Conservation (phyloP, 2,888 invertebrate genomes). For the Acleris laterana region DNA sequence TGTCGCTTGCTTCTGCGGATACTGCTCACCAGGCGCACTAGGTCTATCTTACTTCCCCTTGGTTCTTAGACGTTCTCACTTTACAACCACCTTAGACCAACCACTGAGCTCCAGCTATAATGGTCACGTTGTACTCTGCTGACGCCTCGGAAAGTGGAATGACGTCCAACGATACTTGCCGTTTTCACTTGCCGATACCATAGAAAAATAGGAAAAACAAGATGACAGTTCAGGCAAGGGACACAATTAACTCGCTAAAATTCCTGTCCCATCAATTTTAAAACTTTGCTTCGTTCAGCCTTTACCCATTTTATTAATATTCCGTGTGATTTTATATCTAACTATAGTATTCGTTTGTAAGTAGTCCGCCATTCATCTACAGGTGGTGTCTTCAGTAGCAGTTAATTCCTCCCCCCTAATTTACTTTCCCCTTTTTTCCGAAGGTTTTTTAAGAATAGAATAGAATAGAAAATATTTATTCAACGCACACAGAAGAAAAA, state of each 20-base stretch:
- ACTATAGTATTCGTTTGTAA: no score
- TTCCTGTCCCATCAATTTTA: no score
- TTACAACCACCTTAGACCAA: conserved; percentile 47
- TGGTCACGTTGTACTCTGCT: conserved; percentile 69
- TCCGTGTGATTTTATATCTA: no score
- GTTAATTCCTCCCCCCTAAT: no score
- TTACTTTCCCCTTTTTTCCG: no score
- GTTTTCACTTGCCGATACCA: conserved; percentile 80
- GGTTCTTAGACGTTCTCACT: conserved; percentile 42
- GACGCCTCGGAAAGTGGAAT: conserved; percentile 82
- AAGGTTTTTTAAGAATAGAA: no score
- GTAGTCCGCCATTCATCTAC: no score
- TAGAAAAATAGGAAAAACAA: conserved; percentile 72
- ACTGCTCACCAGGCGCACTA: conserved; percentile 58
- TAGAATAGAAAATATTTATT: no score
- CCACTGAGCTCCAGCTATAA: conserved; percentile 54
- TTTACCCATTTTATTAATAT: no score
- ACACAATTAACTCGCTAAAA: conserved; percentile 18
- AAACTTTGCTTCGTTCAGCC: no score
- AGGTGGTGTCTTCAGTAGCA: no score
- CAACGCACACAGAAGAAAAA: no score
- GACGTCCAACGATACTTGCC: conserved; percentile 76
- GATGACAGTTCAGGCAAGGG: conserved; percentile 44
- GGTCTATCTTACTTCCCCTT: conserved; percentile 54
- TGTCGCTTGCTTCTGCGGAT: conserved; percentile 68